Base-by-base conservation (phyloP, 2,888 invertebrate genomes). In the Arge pagana region DNA sequence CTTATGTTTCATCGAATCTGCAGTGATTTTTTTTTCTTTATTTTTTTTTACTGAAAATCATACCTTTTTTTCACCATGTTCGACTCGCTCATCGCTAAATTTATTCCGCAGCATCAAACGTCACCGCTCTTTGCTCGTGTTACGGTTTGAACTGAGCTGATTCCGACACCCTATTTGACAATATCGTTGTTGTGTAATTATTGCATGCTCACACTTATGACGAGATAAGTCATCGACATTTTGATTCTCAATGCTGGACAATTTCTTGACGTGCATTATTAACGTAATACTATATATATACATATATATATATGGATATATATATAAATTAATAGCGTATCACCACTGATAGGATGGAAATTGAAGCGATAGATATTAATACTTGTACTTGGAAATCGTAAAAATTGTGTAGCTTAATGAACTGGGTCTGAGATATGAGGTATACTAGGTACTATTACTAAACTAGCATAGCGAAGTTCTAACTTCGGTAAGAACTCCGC, bases 391-490 rank as follows among this genome's bases (percentile, higher is more conserved):
- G 33, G 19, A 15, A 33, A 33, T 45, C 23, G 35, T 33, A 16
- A n/a, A n/a, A 45, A 15, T 45, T 45, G 33, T 35, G 33, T 33
- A 45, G 42, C 42, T 42, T 42, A 42, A 30, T 21, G 18, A 42
- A 31, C 30, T 31, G 45, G 33, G 33, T 45, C 13, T 23, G 45
- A 45, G 23, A n/a, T n/a, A 45, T 16, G 45, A 45, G 33, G 45
- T 45, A 33, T 23, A 45, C 33, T 45, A 45, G 45, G 35, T 21
- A 35, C 45, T 45, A 45, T n/a, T n/a, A n/a, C n/a, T n/a, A n/a
- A n/a, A 45, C 23, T 42, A 42, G 18, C n/a, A 45, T 33, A 45
- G 45, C 10, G 15, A 31, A 23, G 45, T 45, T 45, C 31, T 33
- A 33, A 45, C 35, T 13, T 26, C 33, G 35, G 23, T 45, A 33